Evolutionary conservation across 2,888 invertebrate species (phyloP), one percentile per base, ranked within the genome.

Genomic region (Lasioglossum marginatum): DNA sequence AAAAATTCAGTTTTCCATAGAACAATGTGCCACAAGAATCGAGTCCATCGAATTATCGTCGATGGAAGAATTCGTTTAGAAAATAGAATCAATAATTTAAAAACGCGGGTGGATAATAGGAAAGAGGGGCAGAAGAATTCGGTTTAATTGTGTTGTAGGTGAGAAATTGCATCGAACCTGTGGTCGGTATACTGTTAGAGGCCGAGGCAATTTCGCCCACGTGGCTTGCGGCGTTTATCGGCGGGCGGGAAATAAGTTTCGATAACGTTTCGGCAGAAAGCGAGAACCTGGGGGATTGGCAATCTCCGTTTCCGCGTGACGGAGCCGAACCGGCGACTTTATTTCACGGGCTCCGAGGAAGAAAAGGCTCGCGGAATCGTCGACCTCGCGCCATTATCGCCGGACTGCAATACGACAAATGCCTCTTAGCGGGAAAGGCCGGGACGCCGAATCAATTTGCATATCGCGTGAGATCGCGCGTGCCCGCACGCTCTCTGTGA

Each of bases 391-490:
- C 37, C 37, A 68, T 68, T 68, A 74, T 48, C 63, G 31, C 4
- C 31, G 63, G 45, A 23, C 34, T 40, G 71, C 77, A 72, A 77
- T 80, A 81, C 63, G 79, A 80, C 72, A 77, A 82, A 77, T 72
- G 73, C 31, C 68, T 34, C 48, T 75, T 66, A 72, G 66, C 52
- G 63, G 60, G 27, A 57, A 60, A 60, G 31, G n/a, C 70, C 60
- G 23, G 60, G 66, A 71, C n/a, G 57, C 19, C 63, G 71, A 79
- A 84, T 87, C 82, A 82, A 86, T 86, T 83, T 86, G 75, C 86
- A 83, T 78, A 27, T 72, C 66, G 57, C 57, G 57, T 31, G 72
- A 78, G 57, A 72, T 72, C 78, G 70, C 37, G 68, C 77, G 77
- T 48, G 77, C 48, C 77, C 40, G 72, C 57, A 34, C 45, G 79